Percentiles rank a stretch among this genome's conserved stretches.
Evolutionary conservation across 2,797 vertebrate species (phyloP).

Genomic region (Limosa lapponica): DNA sequence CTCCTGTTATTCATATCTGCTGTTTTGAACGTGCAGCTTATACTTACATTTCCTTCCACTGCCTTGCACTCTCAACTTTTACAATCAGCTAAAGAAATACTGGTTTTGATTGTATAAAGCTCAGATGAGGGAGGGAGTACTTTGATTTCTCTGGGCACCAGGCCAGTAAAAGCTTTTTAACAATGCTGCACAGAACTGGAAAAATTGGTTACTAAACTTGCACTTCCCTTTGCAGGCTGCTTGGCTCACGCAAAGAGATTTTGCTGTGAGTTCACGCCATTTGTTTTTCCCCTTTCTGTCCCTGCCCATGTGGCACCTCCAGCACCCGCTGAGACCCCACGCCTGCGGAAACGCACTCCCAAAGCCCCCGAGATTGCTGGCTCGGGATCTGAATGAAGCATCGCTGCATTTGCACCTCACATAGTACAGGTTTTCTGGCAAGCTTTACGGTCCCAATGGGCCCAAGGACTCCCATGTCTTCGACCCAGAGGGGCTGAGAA

Average conservation of each 20-base stretch:
- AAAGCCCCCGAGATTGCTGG: rapidly evolving
- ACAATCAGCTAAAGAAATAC: slow-evolving; percentile 36
- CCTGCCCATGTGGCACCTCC: neutral
- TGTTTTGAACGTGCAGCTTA: neutral
- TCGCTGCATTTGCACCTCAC: rapidly evolving
- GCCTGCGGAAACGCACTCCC: rapidly evolving
- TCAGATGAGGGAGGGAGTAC: neutral
- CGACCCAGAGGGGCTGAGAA: neutral
- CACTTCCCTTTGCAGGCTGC: slow-evolving; percentile 32
- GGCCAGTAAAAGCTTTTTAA: slow-evolving; percentile 62
- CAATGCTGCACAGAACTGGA: slow-evolving; percentile 53
- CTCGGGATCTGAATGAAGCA: neutral
- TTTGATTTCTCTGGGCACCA: slow-evolving; percentile 50
- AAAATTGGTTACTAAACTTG: slow-evolving; percentile 42
- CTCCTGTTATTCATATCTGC: neutral
- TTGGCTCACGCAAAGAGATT: neutral
- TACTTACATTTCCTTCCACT: slow-evolving; percentile 26
- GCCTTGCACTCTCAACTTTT: neutral
- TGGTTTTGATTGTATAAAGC: slow-evolving; percentile 18
- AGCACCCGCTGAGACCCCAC: neutral
- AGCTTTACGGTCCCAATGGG: rapidly evolving
- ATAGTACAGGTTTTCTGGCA: neutral
- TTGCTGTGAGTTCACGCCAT: neutral
- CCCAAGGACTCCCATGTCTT: rapidly evolving
- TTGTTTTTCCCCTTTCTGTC: neutral